Evolutionary conservation across 2,113 vertebrate genomes (phyloP).

Genomic region (Mirounga angustirostris): DNA sequence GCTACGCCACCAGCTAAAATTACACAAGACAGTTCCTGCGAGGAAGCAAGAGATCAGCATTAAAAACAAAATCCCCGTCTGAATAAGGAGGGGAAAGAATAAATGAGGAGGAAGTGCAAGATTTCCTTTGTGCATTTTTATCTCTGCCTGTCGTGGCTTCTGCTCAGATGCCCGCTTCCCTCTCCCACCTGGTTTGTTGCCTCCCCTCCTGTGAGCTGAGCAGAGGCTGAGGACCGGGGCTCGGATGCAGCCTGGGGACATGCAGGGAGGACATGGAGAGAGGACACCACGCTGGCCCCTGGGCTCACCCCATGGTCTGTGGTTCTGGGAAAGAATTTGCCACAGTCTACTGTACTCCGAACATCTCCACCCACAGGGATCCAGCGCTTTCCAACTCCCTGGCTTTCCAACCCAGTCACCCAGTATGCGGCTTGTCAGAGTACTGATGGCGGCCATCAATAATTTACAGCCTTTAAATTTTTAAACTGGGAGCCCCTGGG

Average conservation of each 20-base stretch:
- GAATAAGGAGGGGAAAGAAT: neutral
- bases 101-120: neutral
- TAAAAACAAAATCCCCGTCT: neutral
- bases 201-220: neutral
- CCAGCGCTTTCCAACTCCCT: neutral
- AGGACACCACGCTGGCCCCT: neutral
- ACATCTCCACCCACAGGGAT: neutral
- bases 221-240: neutral
- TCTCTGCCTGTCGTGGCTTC: neutral
- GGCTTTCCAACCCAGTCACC: neutral
- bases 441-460: neutral
- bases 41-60: conserved; percentile 8
- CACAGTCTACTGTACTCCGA: neutral
- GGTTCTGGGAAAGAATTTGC: neutral
- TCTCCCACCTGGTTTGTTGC: neutral
- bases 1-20: conserved; percentile 13
- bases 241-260: rapidly evolving
- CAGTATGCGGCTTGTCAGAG: neutral
- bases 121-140: neutral
- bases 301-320: no score
- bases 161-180: neutral
- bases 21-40: neutral
- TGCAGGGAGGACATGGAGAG: neutral
- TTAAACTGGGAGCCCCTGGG: neutral
- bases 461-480: neutral